Evolutionary conservation across 2,888 invertebrate species (phyloP).

Genomic region (Elmis aenea): DNA sequence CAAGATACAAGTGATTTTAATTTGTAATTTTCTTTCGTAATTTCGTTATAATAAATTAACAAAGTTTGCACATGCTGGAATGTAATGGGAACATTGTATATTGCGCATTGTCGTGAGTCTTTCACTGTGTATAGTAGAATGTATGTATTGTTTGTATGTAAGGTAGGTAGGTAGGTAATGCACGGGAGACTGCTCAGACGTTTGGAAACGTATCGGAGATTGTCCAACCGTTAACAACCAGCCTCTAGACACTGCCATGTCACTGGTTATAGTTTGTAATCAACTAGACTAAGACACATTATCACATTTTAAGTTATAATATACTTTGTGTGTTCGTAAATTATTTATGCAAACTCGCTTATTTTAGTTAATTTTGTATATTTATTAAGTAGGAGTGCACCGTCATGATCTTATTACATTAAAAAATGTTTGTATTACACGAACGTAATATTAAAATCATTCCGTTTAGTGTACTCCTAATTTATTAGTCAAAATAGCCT

Average conservation of each 20-base stretch:
- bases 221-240: conserved; percentile 24
- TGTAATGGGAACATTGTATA: conserved; percentile 27
- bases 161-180: conserved; percentile 29
- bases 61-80: conserved; percentile 9
- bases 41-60: neutral
- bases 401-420: too few relatives aligned
- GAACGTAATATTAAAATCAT: too few relatives aligned
- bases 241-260: conserved; percentile 29
- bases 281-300: conserved; percentile 26
- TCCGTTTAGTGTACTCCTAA: too few relatives aligned
- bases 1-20: too few relatives aligned
- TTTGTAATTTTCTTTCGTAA: too few relatives aligned
- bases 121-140: conserved; percentile 42
- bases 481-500: too few relatives aligned
- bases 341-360: conserved; percentile 29
- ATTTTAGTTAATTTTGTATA: too few relatives aligned
- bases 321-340: conserved; percentile 39
- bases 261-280: conserved; percentile 27
- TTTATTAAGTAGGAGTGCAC: too few relatives aligned
- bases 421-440: too few relatives aligned
- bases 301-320: conserved; percentile 24
- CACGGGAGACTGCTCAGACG: conserved; percentile 23
- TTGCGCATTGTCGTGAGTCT: conserved; percentile 35
- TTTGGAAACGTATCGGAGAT: conserved; percentile 28
- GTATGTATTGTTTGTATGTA: conserved; percentile 42